These are phyloP conservation scores for Perccottus glenii DNA, from an alignment of 2,113 vertebrate genomes.

Conservation along the genomic window DNA sequence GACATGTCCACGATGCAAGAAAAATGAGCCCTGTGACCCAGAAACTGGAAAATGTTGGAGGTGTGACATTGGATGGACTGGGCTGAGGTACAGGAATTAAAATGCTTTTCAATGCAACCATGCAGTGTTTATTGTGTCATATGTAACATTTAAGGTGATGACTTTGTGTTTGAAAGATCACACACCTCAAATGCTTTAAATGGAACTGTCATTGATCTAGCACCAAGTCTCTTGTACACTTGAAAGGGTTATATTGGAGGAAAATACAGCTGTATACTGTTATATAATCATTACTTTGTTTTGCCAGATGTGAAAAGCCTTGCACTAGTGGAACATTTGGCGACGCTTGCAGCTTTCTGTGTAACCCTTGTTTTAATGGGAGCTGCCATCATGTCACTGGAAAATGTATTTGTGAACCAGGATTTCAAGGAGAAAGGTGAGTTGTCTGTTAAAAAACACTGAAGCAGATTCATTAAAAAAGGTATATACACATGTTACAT, in stretches of 20 bases:
- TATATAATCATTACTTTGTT: background rate
- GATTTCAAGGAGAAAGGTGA: constrained; percentile 91
- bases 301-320: constrained; percentile 84
- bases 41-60: constrained; percentile 81
- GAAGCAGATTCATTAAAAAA: too few relatives aligned
- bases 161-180: too few relatives aligned
- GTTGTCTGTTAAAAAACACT: background rate
- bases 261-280: background rate
- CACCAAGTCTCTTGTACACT: too few relatives aligned
- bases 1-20: constrained; percentile 82
- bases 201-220: too few relatives aligned
- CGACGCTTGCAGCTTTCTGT: constrained; percentile 80
- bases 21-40: constrained; percentile 79
- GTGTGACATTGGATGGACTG: constrained; percentile 87
- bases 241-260: background rate
- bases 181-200: too few relatives aligned
- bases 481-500: too few relatives aligned
- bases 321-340: constrained; percentile 85
- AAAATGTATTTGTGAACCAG: constrained; percentile 85
- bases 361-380: constrained; percentile 82
- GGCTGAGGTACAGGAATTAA: constrained; percentile 76
- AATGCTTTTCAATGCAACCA: background rate
- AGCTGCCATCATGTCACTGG: constrained; percentile 88
- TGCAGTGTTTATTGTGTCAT: background rate
- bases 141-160: too few relatives aligned